Evolutionary conservation across 2,113 vertebrate species (phyloP).

Genomic region (Pyrgilauda ruficollis): DNA sequence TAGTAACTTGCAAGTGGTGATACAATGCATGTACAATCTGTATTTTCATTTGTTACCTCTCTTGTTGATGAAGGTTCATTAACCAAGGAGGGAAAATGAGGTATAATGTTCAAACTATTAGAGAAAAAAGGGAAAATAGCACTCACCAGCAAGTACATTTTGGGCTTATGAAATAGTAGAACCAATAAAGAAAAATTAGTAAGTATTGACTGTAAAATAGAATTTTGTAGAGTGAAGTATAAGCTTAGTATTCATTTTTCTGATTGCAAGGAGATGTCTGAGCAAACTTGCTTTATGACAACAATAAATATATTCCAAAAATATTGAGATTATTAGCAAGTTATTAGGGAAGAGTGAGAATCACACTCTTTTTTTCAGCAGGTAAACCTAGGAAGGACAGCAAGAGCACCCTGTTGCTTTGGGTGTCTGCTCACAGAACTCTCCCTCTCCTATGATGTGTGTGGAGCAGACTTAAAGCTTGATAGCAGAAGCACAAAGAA

Average conservation of each 20-base stretch:
- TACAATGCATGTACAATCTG: background rate
- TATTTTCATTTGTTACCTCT: background rate
- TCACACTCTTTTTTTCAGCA: background rate
- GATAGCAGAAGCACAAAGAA: background rate
- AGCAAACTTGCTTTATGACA: background rate
- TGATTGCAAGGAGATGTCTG: background rate
- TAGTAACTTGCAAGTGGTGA: background rate
- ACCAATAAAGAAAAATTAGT: background rate
- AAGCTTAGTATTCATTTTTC: background rate
- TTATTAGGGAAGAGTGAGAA: background rate
- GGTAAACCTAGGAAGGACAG: background rate
- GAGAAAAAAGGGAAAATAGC: background rate
- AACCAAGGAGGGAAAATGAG: background rate
- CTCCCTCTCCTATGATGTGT: background rate
- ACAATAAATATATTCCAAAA: background rate
- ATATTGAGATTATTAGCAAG: background rate
- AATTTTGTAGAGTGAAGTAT: background rate
- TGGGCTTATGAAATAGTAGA: background rate
- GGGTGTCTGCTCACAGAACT: background rate
- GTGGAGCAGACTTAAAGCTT: background rate
- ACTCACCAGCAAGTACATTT: background rate
- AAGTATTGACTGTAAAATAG: background rate
- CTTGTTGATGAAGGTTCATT: background rate
- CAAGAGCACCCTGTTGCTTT: background rate
- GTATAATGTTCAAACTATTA: background rate